phyloP scores from a whole-genome alignment of 2,113 vertebrate species.

The Cathartes aura region DNA sequence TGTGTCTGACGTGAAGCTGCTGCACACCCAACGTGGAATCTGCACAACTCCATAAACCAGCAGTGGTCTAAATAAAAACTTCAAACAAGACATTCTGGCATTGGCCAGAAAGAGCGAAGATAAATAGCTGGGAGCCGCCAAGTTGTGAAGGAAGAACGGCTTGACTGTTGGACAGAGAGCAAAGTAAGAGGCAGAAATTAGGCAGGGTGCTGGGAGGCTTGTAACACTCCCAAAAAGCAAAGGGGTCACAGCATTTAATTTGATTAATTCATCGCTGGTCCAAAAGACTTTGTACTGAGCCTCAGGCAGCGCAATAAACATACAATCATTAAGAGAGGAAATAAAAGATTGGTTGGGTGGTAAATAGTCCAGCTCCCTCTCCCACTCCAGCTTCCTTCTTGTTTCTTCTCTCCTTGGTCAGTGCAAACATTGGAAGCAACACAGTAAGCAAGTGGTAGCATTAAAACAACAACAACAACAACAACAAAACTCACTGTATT shows the following conservation, averaged over 20 bases:
- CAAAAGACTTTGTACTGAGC: constrained; percentile 51
- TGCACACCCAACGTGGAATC: constrained; percentile 51
- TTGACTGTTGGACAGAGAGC: constrained; percentile 49
- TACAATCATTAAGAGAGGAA: constrained; percentile 60
- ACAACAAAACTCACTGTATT: neutral
- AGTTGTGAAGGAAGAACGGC: constrained; percentile 32
- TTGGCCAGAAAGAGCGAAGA: constrained; percentile 61
- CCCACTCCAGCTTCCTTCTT: neutral
- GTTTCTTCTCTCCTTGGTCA: constrained; percentile 10
- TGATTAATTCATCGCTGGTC: constrained; percentile 63
- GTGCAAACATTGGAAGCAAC: neutral
- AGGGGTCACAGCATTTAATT: constrained; percentile 69
- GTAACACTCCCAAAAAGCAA: constrained; percentile 58
- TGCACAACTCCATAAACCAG: constrained; percentile 60
- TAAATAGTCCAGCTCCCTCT: constrained; percentile 26
- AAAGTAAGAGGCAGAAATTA: constrained; percentile 56
- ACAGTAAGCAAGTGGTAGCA: neutral
- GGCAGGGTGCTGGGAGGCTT: constrained; percentile 1
- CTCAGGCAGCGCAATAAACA: constrained; percentile 54
- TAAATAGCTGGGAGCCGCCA: constrained; percentile 48
- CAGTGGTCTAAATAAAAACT: constrained; percentile 71
- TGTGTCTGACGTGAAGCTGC: constrained; percentile 41
- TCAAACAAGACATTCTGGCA: constrained; percentile 45
- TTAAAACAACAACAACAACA: neutral
- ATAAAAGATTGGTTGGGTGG: constrained; percentile 38